Conservation (phyloP, 2,888 invertebrate genomes). For the Nasonovia ribisnigri region DNA sequence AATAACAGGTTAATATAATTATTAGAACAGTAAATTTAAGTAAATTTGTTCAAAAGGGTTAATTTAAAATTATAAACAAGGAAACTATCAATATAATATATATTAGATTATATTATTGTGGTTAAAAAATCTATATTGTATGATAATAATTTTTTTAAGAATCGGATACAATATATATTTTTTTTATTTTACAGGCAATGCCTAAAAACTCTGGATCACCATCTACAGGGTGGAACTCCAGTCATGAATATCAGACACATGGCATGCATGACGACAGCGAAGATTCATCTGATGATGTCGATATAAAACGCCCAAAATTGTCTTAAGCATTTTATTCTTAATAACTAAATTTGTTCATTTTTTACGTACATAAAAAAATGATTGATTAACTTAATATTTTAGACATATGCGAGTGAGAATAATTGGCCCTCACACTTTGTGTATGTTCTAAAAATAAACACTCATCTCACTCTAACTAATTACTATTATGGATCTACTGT, state of each 20-base stretch:
- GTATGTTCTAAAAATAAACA: slow-evolving; percentile 21
- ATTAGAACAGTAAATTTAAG: not conserved
- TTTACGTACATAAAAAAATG: slow-evolving; percentile 41
- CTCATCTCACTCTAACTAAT: slow-evolving; percentile 55
- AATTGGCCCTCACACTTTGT: slow-evolving; percentile 22
- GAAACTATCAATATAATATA: not conserved
- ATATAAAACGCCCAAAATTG: slow-evolving; percentile 69
- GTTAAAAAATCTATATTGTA: not conserved
- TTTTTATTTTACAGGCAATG: slow-evolving; percentile 48
- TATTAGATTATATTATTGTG: too few relatives aligned
- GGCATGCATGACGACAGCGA: slow-evolving; percentile 67
- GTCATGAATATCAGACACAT: slow-evolving; percentile 60
- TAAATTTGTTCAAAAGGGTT: not conserved
- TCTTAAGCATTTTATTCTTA: slow-evolving; percentile 62
- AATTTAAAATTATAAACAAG: not conserved
- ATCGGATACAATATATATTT: not conserved
- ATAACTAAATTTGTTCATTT: slow-evolving; percentile 58
- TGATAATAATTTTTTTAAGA: not conserved
- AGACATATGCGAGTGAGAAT: slow-evolving; percentile 50
- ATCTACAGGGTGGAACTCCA: slow-evolving; percentile 61
- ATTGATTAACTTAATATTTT: slow-evolving; percentile 59
- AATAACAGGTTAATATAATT: slow-evolving; percentile 61
- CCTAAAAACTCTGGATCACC: slow-evolving; percentile 62
- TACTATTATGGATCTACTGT: slow-evolving; percentile 62
- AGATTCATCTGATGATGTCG: slow-evolving; percentile 68